Evolutionary conservation across 2,888 invertebrate species (phyloP).

Genomic region (Ennomos fuscantarius): DNA sequence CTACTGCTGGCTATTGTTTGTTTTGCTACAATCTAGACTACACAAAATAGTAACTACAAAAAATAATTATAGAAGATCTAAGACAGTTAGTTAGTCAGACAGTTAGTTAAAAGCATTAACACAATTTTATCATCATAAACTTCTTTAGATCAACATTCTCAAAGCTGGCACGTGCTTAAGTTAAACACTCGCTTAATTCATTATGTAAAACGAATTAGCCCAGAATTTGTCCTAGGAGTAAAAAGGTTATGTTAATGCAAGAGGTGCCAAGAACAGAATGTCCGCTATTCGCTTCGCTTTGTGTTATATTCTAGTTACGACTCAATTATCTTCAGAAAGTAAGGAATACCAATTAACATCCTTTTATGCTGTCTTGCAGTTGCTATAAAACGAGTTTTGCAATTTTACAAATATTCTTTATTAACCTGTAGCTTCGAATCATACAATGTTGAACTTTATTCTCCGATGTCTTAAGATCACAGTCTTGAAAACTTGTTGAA

Average conservation of each 20-base stretch:
- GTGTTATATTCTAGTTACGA: conserved; percentile 68
- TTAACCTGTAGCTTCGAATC: conserved; percentile 2
- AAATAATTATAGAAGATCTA: conserved; percentile 1
- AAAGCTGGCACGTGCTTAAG: conserved; percentile 32
- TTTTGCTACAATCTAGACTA: background rate
- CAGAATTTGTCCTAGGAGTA: conserved; percentile 23
- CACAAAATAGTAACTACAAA: background rate
- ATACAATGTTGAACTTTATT: conserved; percentile 24
- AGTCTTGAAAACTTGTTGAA: conserved; percentile 18
- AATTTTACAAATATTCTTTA: conserved; percentile 30
- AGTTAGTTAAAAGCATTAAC: conserved; percentile 16
- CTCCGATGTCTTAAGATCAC: background rate
- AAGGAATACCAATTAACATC: conserved; percentile 75
- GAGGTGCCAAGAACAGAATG: conserved; percentile 24
- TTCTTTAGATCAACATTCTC: conserved; percentile 25
- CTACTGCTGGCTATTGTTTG: too few relatives aligned
- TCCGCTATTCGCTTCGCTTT: conserved; percentile 65
- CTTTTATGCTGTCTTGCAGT: conserved; percentile 64
- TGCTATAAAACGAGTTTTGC: conserved; percentile 52
- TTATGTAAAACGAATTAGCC: conserved; percentile 29
- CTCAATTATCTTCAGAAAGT: conserved; percentile 73
- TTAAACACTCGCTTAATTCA: conserved; percentile 30
- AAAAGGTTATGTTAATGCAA: conserved; percentile 31
- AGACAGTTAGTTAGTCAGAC: conserved; percentile 13
- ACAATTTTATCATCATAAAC: conserved; percentile 23